Base-by-base conservation (phyloP, 2,888 invertebrate genomes). In the Minunthozetes semirufus region DNA sequence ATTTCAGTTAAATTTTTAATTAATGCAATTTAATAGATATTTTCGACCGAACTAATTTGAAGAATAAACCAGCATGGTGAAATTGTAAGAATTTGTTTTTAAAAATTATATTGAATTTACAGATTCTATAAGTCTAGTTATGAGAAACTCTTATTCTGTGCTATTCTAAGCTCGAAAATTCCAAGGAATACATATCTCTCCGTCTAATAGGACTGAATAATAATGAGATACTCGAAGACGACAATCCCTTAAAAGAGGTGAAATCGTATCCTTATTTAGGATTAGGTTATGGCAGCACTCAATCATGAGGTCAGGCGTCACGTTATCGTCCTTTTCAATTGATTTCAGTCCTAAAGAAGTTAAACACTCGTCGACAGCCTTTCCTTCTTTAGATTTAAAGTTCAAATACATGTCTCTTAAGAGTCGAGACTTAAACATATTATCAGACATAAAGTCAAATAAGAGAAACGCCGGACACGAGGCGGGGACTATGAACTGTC, bases 181-280 rank as follows among this genome's bases (percentile, higher is more conserved):
- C 94, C 94, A 95, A 22, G 95, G 95, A 82, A 95, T 90, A 82
- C 94, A 94, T 73, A 94, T 87, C 75, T 91, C 89, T 0, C 96
- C 96, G 83, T 95, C 94, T 0, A 90, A 89, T 81, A 94, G 86
- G 70, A 96, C 90, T 0, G 94, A 93, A 82, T 94, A 95, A 83
- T 94, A 95, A 82, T 92, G 92, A 0, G 94, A 91, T 73, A 95
- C 88, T 82, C 89, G 89, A 3, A 96, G 83, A 80, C 89, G 88
- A 70, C 90, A 86, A 70, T 89, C 89, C 77, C 86, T 85, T n/a
- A 92, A 84, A 77, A 84, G 81, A 0, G 82, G 82, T 25, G 82
- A 81, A 42, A 89, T 80, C 63, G 83, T 80, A 29, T 81, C 78
- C 22, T 80, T 74, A 71, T 84, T 80, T 1, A 80, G 78, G 11